Base-by-base conservation (phyloP, 2,888 invertebrate species). In the Pachycephus smyrnensis region DNA sequence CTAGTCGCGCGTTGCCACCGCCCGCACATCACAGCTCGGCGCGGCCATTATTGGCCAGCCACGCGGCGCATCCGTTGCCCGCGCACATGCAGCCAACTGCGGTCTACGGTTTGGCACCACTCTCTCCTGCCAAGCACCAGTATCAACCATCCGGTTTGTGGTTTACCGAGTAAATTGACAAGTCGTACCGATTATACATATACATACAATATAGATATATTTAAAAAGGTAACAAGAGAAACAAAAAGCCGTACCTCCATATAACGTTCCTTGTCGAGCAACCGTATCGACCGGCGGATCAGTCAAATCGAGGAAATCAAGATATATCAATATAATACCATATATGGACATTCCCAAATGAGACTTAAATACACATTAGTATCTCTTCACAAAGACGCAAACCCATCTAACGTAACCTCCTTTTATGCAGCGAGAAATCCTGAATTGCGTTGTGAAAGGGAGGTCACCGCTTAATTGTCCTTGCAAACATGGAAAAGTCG, bases 11-110 rank as follows among this genome's bases (percentile, higher is more conserved):
- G 81, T 92, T 97, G 69, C 97, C 97, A 75, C 97, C 97, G 12
- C 96, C 96, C 75, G 97, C 97, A 32, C 97, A 96, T 92, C 96
- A 96, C 93, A 95, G 95, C 86, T 95, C 95, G 88, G 96, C 96
- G 76, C 92, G 95, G 89, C 94, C 94, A 76, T 93, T 94, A 85
- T 90, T 94, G 90, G 93, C 94, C 75, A 93, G 94, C 83, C 94
- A 95, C 92, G 94, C 96, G 81, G 94, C 94, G 75, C 96, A 96
- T 92, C 96, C 96, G 73, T 92, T 96, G 87, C 96, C 96, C 81
- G 96, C 96, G 12, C 97, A 97, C 91, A 94, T 96, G 92, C 96
- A 96, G 90, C 96, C 93, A 76, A 92, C 93, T 12, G 90, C 92
- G 75, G 93, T 94, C 69, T 95, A 95, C 87, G 94, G 95, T 80